Evolutionary conservation across 2,113 vertebrate genomes (phyloP), one percentile per base, ranked within the genome.

Genomic region (Carollia perspicillata): DNA sequence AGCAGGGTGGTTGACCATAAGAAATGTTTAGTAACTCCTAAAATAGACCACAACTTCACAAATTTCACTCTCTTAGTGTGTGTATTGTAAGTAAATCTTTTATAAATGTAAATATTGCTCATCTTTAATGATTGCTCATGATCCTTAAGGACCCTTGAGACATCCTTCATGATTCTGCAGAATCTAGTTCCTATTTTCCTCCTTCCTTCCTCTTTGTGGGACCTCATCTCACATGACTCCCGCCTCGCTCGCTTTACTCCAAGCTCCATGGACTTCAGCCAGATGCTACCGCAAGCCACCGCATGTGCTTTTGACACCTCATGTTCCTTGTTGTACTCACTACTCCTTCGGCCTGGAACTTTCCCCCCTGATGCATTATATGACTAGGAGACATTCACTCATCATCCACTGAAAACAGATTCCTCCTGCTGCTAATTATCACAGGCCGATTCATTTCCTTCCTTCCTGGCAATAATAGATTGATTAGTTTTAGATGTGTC

Each of bases 1-100:
- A 96, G 97, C 97, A 95, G 90, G 35, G 49, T 60, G 90, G 95
- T 91, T 96, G 94, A 74, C 63, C 85, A 35, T 79, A 84, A 95
- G 90, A 80, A 96, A 87, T 81, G 74, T 77, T 66, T 90, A 44
- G 83, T 69, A 86, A 96, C 94, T 89, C 77, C 10, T 16, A 47
- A 51, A 51, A 55, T 22, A 6, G 22, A 53, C 18, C 47, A 75
- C 88, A 74, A 87, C 20, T 79, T 87, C 40, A 60, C n/a, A 90
- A 47, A 71, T 16, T 65, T 69, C 6, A 30, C 11, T 49, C 35
- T 42, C 37, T 40, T 37, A 77, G 55, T 51, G n/a, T 26, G 1
- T 20, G 5, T 28, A 8, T 83, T 83, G 40, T 33, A n/a, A 60
- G 22, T 5, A 55, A 87, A 58, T 42, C 6, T 11, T 35, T 47